Conservation (phyloP, 1,140 invertebrate genomes). For the Achatina immaculata region DNA sequence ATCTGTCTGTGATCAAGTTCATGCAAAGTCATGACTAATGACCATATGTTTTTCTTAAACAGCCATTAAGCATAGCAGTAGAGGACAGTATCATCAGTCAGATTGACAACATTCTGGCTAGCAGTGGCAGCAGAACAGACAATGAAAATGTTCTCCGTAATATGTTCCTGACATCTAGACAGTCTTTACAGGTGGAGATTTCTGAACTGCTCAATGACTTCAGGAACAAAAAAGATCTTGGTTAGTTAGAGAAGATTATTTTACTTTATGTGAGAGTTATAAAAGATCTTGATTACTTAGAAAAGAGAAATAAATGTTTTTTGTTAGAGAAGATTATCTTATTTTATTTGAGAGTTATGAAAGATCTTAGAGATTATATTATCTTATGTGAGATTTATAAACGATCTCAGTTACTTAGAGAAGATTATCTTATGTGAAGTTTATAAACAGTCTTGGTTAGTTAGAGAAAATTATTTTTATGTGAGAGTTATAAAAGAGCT, state of each 20-base stretch:
- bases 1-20: too few relatives aligned
- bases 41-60: too few relatives aligned
- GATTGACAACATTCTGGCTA: constrained; percentile 80
- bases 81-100: constrained; percentile 58
- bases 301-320: too few relatives aligned
- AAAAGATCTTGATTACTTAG: too few relatives aligned
- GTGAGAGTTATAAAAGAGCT: not conserved
- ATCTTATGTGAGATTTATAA: too few relatives aligned
- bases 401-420: too few relatives aligned
- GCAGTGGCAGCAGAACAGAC: constrained; percentile 77
- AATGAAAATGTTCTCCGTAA: constrained; percentile 90
- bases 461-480: not conserved
- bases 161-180: constrained; percentile 89
- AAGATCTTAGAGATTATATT: too few relatives aligned
- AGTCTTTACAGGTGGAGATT: constrained; percentile 86
- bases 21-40: too few relatives aligned
- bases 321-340: too few relatives aligned
- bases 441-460: constrained; percentile 77
- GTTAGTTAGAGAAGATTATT: constrained; percentile 45
- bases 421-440: too few relatives aligned
- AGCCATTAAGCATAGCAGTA: constrained; percentile 83
- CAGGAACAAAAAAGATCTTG: constrained; percentile 86
- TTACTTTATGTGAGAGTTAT: not conserved
- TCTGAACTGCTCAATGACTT: constrained; percentile 90
- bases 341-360: too few relatives aligned